Percentiles rank a stretch among this genome's conserved stretches.
Evolutionary conservation across 2,888 invertebrate species (phyloP).

Genomic region (Petrophora chlorosata): DNA sequence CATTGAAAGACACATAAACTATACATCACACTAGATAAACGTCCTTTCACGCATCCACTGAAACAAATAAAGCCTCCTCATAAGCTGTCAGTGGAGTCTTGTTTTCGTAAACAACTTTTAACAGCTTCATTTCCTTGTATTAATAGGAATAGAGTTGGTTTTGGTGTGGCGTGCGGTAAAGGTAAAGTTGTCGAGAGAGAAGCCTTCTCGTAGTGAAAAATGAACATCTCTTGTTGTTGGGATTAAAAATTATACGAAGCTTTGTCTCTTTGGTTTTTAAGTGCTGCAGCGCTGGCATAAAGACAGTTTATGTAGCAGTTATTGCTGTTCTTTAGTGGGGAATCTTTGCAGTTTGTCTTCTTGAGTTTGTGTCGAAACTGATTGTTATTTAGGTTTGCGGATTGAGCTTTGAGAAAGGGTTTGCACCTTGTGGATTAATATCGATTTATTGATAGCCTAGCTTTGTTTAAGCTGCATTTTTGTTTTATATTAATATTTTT

Average conservation of each 20-base stretch:
- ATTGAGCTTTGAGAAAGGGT: neutral
- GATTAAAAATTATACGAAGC: slow-evolving; percentile 76
- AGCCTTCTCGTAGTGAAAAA: slow-evolving; percentile 67
- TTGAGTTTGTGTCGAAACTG: slow-evolving; percentile 17
- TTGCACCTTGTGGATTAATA: neutral
- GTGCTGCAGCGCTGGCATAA: slow-evolving; percentile 32
- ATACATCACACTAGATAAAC: slow-evolving; percentile 29
- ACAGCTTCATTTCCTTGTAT: slow-evolving; percentile 32
- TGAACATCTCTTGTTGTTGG: slow-evolving; percentile 73
- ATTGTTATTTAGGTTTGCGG: slow-evolving; percentile 9
- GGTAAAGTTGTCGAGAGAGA: slow-evolving; percentile 32
- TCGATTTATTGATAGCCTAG: too few species aligned
- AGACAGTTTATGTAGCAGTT: slow-evolving; percentile 32
- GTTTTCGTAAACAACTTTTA: slow-evolving; percentile 28
- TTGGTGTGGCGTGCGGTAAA: slow-evolving; percentile 29
- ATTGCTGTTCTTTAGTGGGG: slow-evolving; percentile 9
- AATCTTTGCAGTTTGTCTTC: slow-evolving; percentile 24
- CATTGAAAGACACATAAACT: slow-evolving; percentile 34
- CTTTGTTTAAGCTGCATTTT: too few species aligned
- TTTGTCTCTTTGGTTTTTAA: slow-evolving; percentile 54
- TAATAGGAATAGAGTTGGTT: slow-evolving; percentile 40
- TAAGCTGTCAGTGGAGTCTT: slow-evolving; percentile 67
- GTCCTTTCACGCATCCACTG: slow-evolving; percentile 37
- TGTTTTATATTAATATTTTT: too few species aligned
- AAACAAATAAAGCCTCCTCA: slow-evolving; percentile 63